Evolutionary conservation across 2,888 invertebrate genomes (phyloP).

Genomic region (Scaptomyza cyrtandrae): DNA sequence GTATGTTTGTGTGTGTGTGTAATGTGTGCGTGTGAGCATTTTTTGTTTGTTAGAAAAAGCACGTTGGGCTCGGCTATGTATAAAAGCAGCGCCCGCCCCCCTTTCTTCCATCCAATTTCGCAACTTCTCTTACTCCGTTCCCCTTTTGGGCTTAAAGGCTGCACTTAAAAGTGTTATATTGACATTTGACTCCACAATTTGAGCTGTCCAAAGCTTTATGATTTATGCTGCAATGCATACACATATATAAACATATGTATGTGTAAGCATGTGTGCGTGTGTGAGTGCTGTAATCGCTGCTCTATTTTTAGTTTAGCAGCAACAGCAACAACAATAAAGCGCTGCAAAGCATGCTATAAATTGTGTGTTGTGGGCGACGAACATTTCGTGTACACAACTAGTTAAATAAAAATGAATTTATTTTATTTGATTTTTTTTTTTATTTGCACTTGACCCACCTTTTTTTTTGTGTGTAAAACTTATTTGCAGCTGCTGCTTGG

Average conservation of each 20-base stretch:
- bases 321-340: conserved; percentile 28
- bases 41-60: conserved; percentile 59
- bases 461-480: conserved; percentile 48
- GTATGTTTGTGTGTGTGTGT: conserved; percentile 3
- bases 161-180: conserved; percentile 71
- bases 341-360: conserved; percentile 68
- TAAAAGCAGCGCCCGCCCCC: conserved; percentile 1
- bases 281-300: conserved; percentile 57
- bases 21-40: conserved; percentile 28
- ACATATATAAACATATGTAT: conserved; percentile 17
- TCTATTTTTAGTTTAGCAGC: conserved; percentile 58
- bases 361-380: conserved; percentile 40
- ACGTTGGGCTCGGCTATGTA: conserved; percentile 59
- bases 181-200: conserved; percentile 72
- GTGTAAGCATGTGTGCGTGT: conserved; percentile 6
- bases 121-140: neutral
- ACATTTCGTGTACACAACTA: conserved; percentile 72
- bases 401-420: conserved; percentile 56
- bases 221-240: conserved; percentile 68
- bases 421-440: neutral
- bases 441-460: conserved; percentile 83
- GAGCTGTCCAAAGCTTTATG: conserved; percentile 64
- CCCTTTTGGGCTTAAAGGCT: conserved; percentile 11
- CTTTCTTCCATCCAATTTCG: no score
- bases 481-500: conserved; percentile 44